Evolutionary conservation across 2,797 vertebrate genomes (phyloP), one percentile per base, ranked within the genome.

Genomic region (Sebastes iracundus): DNA sequence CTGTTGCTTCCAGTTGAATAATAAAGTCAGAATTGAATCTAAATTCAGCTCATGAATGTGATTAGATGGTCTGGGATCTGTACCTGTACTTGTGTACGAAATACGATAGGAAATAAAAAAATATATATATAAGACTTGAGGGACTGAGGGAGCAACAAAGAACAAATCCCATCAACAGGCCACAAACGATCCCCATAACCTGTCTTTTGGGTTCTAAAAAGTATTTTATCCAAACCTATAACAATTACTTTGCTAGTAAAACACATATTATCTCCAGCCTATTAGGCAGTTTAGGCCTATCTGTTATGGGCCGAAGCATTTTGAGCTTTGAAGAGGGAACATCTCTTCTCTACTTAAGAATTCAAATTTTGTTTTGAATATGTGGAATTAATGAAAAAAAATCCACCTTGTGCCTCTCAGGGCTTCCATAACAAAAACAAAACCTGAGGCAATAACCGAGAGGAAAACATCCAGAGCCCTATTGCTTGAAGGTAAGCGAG

Each of bases 11-110:
- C 32, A 66, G 73, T 25, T 33, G 46, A 74, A 67, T 76, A 72
- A 79, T 69, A 55, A 63, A 28, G 7, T 72, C 59, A 32, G 49
- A 35, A 59, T 80, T 62, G 4, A 72, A 72, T 80, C 25, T 28
- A 38, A 61, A 53, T 70, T 81, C 46, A 75, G 14, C 18, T 80
- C 42, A 72, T 75, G 73, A 80, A 74, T 73, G 56, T 56, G 52
- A 75, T 75, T 16, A 38, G 56, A 69, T 58, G 23, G 18, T 71
- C 23, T 1, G 1, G 70, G 56, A 69, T 75, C 23, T 70, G 27
- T 69, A 16, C 13, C 5, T 42, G 3, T 52, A 53, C 32, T 63
- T 63, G 7, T 46, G 20, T 28, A 58, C 66, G 2, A 71, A 38
- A 64, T 42, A 25, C 1, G 18, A 72, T 22, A 2, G 25, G 14